These are phyloP conservation scores for Anomalospiza imberbis DNA, from an alignment of 2,797 vertebrate genomes.

Conservation along the genomic window DNA sequence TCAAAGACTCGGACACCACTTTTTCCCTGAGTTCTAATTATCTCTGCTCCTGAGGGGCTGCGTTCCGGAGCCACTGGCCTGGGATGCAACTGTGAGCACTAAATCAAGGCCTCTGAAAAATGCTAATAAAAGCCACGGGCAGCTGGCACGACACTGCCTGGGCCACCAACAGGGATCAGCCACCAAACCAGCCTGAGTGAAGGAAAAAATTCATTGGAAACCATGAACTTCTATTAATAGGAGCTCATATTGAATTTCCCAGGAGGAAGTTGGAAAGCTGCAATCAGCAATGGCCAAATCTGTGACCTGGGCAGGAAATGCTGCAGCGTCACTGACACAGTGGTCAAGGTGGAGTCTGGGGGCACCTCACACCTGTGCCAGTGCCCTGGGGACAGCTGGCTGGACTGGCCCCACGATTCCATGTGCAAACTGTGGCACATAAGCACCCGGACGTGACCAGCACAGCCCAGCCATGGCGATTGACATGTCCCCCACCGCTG, in stretches of 20 bases:
- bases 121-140: background rate
- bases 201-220: background rate
- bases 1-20: background rate
- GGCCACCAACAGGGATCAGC: background rate
- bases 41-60: background rate
- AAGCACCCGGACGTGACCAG: background rate
- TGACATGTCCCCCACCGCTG: background rate
- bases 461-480: background rate
- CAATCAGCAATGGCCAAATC: background rate
- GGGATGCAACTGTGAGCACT: background rate
- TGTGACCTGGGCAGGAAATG: background rate
- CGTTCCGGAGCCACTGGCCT: background rate
- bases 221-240: background rate
- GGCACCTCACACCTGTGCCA: background rate
- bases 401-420: background rate
- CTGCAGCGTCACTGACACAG: background rate
- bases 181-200: background rate
- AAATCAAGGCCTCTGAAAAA: background rate
- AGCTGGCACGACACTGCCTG: background rate
- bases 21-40: background rate
- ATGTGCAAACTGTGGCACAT: background rate
- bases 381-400: background rate
- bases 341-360: background rate
- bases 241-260: background rate
- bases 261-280: background rate